These are phyloP conservation scores for Merodon equestris DNA, from an alignment of 2,888 invertebrate genomes.

Conservation along the genomic window DNA sequence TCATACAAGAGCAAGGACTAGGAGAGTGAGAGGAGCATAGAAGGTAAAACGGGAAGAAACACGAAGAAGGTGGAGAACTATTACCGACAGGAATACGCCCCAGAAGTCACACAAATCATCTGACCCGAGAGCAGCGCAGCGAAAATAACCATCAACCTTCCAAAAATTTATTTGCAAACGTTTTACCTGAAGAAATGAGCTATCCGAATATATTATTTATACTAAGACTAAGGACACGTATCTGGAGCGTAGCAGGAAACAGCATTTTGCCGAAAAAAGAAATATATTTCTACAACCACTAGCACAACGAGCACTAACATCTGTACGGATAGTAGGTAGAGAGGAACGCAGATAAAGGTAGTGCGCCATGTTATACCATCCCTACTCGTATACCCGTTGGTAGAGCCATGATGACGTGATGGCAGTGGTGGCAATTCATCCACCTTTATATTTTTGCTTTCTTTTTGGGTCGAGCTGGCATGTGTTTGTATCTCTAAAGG, in stretches of 20 bases:
- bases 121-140: constrained; percentile 46
- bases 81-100: constrained; percentile 46
- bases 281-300: no score
- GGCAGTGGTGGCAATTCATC: constrained; percentile 50
- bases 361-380: constrained; percentile 12
- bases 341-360: no score
- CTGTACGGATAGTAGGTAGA: no score
- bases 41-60: background rate
- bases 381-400: constrained; percentile 7
- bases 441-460: no score
- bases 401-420: no score
- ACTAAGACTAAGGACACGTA: constrained; percentile 62
- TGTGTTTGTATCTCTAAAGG: constrained; percentile 48
- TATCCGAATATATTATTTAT: constrained; percentile 66
- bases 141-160: constrained; percentile 66
- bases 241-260: constrained; percentile 57
- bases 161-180: constrained; percentile 64
- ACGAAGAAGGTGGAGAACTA: constrained; percentile 30
- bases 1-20: no score
- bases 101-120: constrained; percentile 49
- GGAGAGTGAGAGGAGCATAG: background rate
- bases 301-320: no score
- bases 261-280: constrained; percentile 53
- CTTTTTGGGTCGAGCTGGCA: background rate
- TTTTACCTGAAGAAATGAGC: constrained; percentile 56